Conservation (phyloP, 2,113 vertebrate genomes). For the Microcebus murinus region DNA sequence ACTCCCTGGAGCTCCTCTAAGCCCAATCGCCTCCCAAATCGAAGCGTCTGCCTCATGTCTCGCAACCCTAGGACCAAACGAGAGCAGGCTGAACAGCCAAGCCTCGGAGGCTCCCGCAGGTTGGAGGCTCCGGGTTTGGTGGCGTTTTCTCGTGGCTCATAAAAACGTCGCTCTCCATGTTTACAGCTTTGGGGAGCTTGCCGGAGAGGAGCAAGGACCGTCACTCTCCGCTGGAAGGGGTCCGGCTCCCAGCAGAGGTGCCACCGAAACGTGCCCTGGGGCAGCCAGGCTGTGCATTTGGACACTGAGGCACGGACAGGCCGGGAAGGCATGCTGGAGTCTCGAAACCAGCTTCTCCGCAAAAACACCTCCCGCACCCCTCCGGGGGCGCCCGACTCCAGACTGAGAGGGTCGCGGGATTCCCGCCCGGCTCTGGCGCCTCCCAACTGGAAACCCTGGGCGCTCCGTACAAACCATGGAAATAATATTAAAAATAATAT, state of each 20-base stretch:
- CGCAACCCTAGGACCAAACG: neutral
- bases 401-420: neutral
- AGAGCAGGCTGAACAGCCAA: neutral
- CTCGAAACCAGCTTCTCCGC: neutral
- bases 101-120: no score
- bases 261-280: neutral
- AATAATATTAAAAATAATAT: no score
- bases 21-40: no score
- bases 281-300: neutral
- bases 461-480: neutral
- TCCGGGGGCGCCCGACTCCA: neutral
- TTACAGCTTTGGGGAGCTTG: neutral
- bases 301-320: no score
- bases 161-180: no score
- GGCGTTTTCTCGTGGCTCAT: no score
- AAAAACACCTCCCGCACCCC: neutral
- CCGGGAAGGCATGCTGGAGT: neutral
- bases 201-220: no score
- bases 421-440: neutral
- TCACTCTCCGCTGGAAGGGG: no score
- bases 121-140: neutral
- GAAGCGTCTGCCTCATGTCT: no score
- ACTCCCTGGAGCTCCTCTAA: no score
- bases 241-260: neutral
- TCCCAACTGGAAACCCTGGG: neutral